phyloP scores from a whole-genome alignment of 2,888 invertebrate genomes.

The Coelopa pilipes region DNA sequence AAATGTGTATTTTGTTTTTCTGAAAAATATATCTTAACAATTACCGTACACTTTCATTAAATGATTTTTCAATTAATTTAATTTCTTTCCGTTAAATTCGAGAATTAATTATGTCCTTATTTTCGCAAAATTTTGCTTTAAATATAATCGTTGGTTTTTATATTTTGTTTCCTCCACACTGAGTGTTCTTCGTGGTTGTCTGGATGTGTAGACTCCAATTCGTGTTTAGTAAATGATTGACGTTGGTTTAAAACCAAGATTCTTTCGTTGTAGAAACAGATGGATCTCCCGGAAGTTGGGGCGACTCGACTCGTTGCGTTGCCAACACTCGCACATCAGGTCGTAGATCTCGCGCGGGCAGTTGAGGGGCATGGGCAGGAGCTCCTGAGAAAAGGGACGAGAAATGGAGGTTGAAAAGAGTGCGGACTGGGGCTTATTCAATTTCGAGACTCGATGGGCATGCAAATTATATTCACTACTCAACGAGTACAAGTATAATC shows the following conservation, averaged over 20 bases:
- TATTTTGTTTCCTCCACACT: conserved; percentile 10
- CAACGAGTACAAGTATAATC: no score
- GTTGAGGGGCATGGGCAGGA: conserved; percentile 77
- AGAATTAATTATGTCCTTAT: conserved; percentile 17
- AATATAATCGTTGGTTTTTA: conserved; percentile 43
- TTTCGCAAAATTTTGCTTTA: conserved; percentile 20
- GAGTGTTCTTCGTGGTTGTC: neutral
- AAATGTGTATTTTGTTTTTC: conserved; percentile 34
- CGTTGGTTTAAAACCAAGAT: conserved; percentile 70
- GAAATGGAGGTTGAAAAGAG: neutral
- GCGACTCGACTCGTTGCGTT: conserved; percentile 78
- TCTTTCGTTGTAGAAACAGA: conserved; percentile 83
- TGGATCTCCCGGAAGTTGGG: conserved; percentile 87
- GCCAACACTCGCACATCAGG: conserved; percentile 89
- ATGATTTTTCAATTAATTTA: conserved; percentile 41
- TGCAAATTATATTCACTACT: no score
- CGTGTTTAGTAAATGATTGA: conserved; percentile 55
- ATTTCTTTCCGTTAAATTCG: conserved; percentile 42
- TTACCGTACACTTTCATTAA: conserved; percentile 37
- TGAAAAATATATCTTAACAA: conserved; percentile 22
- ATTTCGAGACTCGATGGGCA: neutral
- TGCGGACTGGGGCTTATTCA: no score
- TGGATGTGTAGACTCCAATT: neutral
- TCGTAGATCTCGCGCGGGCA: conserved; percentile 88
- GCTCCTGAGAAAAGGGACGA: conserved; percentile 62